Percentiles rank a stretch among this genome's conserved stretches.
Conservation (phyloP, 2,888 invertebrate genomes). For the Cerceris rybyensis region DNA sequence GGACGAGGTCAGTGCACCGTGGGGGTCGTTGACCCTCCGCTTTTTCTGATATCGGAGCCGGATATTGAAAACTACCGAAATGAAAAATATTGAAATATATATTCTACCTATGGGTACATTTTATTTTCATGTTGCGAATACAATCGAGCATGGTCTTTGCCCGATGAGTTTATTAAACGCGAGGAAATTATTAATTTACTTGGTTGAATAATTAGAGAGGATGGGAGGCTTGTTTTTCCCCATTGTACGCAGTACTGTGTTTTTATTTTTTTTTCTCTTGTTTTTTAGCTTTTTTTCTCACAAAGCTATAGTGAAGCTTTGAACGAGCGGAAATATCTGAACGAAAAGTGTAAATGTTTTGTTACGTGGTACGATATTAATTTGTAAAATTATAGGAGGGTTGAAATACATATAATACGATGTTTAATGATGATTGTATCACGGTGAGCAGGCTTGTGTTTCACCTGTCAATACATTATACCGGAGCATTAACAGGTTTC, state of each 20-base stretch:
- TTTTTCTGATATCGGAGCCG: constrained; percentile 9
- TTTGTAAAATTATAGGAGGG: not conserved
- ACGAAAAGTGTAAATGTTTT: too few relatives aligned
- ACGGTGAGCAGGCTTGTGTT: too few relatives aligned
- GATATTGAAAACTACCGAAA: not conserved
- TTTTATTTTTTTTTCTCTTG: too few relatives aligned
- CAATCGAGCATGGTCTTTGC: not conserved
- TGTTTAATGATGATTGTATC: not conserved
- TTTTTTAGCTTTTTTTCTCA: too few relatives aligned
- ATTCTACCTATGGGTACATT: not conserved
- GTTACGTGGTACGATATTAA: too few relatives aligned
- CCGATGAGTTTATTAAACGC: too few relatives aligned
- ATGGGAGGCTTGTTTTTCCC: too few relatives aligned
- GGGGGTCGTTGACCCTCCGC: not conserved
- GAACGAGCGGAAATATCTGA: too few relatives aligned
- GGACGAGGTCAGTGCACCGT: constrained; percentile 4
- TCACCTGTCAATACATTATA: not conserved
- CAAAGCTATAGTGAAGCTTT: too few relatives aligned
- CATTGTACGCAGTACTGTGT: too few relatives aligned
- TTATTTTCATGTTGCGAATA: not conserved
- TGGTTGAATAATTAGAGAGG: too few relatives aligned
- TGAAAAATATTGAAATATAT: not conserved
- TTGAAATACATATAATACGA: not conserved
- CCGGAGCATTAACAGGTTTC: not conserved
- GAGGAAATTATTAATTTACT: too few relatives aligned